A percentile compares a stretch with the other conserved stretches of the same genome.
Conservation (phyloP, 2,797 vertebrate species). For the Pseudochromis fuscus region DNA sequence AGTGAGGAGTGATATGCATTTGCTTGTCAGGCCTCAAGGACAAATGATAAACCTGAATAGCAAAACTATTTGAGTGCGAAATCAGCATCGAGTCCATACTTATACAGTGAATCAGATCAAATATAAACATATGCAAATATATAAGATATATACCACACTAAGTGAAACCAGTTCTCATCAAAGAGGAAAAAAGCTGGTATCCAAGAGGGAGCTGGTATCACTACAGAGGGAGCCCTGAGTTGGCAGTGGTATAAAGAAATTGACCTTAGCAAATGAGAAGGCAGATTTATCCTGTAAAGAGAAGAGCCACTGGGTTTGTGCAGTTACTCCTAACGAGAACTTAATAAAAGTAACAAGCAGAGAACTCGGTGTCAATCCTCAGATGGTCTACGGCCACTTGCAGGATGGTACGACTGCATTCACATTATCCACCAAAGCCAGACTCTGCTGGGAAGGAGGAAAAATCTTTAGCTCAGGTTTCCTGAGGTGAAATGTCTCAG, state of each 20-base stretch:
- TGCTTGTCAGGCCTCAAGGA: too few relatives aligned
- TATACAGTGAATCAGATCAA: too few relatives aligned
- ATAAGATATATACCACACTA: too few relatives aligned
- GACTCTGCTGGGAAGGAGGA: neutral
- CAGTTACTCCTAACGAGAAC: neutral
- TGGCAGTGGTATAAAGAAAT: neutral
- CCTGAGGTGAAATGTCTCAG: neutral
- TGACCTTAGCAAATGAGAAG: constrained; percentile 10
- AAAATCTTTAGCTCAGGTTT: neutral
- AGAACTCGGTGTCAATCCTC: constrained; percentile 13
- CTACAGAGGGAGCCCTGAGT: neutral
- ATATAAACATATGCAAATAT: too few relatives aligned
- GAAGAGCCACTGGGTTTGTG: constrained; percentile 10
- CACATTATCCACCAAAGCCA: neutral
- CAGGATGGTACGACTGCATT: constrained; percentile 13
- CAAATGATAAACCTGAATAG: too few relatives aligned
- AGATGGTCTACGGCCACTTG: constrained; percentile 11
- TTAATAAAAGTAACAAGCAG: constrained; percentile 25
- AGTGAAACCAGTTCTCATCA: too few relatives aligned
- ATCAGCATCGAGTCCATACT: too few relatives aligned
- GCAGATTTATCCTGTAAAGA: constrained; percentile 1
- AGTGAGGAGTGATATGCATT: too few relatives aligned
- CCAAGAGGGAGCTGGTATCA: neutral
- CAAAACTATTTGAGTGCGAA: too few relatives aligned
- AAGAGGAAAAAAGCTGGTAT: too few relatives aligned